Evolutionary conservation across 2,888 invertebrate genomes (phyloP), one percentile per base, ranked within the genome.

Genomic region (Lasiommata megera): DNA sequence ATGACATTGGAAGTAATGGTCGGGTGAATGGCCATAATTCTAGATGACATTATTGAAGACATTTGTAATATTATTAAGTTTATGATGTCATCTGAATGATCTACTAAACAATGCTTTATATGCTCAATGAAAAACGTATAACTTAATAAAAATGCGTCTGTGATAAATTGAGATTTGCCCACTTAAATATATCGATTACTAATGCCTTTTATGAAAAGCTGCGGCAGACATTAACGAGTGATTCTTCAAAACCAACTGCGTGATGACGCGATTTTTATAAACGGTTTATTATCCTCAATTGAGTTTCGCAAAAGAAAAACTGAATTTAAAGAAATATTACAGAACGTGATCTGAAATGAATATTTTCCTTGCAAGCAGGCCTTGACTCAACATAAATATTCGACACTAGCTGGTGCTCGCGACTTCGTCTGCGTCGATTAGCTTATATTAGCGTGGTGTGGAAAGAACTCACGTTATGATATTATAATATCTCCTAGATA

Each of bases 211-310:
- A 44, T 54, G 23, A 52, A 52, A 34, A 47, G 29, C 16, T 52
- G 47, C 12, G 51, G 46, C 55, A 47, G 37, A 40, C 43, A 56
- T 56, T 53, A 47, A 60, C 56, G 47, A 60, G 16, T 54, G 54
- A 54, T 57, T 54, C 54, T 57, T 47, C 48, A 48, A 23, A 16
- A 43, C 50, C 57, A 14, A 48, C 57, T 56, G 57, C 54, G 72
- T 79, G 76, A 79, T 76, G 76, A 73, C 72, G 73, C 71, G 69
- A 77, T 79, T 77, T 72, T 64, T 76, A 73, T 74, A 79, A 78
- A 74, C 78, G 75, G 80, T 80, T 81, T 80, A 82, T 82, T 82
- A 81, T 81, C 74, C 77, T 67, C 50, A 67, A 76, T 79, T 58
- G 61, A 63, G 61, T 61, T 60, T 62, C 55, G 46, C 61, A 61